These are phyloP conservation scores for Aptenodytes forsteri DNA, from an alignment of 2,113 vertebrate genomes.

Conservation along the genomic window DNA sequence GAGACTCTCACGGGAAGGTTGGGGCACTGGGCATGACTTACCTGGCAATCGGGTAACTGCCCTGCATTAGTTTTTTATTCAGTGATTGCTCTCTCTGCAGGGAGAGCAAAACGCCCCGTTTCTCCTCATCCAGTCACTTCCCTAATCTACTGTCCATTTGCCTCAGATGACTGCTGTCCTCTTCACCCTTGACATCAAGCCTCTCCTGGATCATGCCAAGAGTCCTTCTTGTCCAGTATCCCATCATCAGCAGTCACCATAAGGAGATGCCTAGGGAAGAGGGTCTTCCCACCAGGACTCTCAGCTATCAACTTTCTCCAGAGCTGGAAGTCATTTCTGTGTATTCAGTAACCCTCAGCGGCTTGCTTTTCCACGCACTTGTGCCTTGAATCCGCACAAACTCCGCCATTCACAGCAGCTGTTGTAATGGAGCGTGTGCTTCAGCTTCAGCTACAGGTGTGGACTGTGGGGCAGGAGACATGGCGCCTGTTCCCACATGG, in stretches of 20 bases:
- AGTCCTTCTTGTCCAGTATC: not conserved
- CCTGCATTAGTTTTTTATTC: fast-evolving
- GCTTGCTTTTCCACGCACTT: not conserved
- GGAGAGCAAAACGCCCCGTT: not conserved
- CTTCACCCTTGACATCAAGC: not conserved
- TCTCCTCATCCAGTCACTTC: not conserved
- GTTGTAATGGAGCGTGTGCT: fast-evolving
- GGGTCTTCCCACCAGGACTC: not conserved
- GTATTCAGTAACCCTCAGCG: not conserved
- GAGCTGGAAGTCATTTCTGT: not conserved
- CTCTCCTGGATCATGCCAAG: not conserved
- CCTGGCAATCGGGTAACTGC: not conserved
- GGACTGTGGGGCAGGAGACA: not conserved
- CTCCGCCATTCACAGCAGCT: not conserved
- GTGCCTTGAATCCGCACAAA: fast-evolving
- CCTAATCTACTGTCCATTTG: not conserved
- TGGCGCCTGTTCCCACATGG: not conserved
- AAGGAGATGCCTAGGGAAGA: not conserved
- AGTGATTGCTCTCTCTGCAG: not conserved
- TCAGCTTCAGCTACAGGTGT: not conserved
- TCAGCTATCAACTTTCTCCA: not conserved
- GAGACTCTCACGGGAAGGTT: not conserved
- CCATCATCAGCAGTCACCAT: not conserved
- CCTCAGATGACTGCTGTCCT: not conserved
- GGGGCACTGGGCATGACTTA: not conserved